phyloP scores from a whole-genome alignment of 2,113 vertebrate genomes.

The Pelodiscus sinensis region DNA sequence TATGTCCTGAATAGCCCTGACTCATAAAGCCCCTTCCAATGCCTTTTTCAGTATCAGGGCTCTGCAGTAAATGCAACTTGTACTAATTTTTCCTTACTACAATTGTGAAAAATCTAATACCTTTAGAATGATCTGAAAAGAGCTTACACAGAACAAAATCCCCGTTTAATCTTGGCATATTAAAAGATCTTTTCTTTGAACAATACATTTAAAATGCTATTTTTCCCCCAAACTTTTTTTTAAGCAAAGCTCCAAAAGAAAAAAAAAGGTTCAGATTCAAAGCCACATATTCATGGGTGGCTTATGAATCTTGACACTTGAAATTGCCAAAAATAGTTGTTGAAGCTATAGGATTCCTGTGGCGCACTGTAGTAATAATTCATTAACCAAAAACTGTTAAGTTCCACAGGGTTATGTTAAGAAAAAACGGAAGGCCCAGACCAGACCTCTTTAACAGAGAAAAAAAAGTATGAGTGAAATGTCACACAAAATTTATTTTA shows the following conservation, averaged over 20 bases:
- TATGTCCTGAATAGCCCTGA: constrained; percentile 46
- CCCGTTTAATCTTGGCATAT: constrained; percentile 42
- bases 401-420: background rate
- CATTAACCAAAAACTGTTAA: background rate
- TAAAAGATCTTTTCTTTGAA: constrained; percentile 51
- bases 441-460: background rate
- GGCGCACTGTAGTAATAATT: background rate
- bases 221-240: constrained; percentile 29
- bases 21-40: constrained; percentile 50
- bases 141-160: constrained; percentile 58
- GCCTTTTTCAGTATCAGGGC: constrained; percentile 28
- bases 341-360: background rate
- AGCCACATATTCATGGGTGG: background rate
- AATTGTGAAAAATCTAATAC: constrained; percentile 62
- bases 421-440: background rate
- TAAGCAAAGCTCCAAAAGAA: constrained; percentile 11
- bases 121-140: constrained; percentile 64
- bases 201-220: constrained; percentile 33
- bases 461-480: background rate
- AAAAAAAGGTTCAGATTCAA: constrained; percentile 4
- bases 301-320: constrained; percentile 2
- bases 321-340: background rate
- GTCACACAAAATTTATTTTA: background rate
- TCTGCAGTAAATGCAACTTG: constrained; percentile 56
- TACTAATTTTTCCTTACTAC: constrained; percentile 40